These are phyloP conservation scores for Desmodus rotundus DNA, from an alignment of 2,113 vertebrate species.

Conservation along the genomic window DNA sequence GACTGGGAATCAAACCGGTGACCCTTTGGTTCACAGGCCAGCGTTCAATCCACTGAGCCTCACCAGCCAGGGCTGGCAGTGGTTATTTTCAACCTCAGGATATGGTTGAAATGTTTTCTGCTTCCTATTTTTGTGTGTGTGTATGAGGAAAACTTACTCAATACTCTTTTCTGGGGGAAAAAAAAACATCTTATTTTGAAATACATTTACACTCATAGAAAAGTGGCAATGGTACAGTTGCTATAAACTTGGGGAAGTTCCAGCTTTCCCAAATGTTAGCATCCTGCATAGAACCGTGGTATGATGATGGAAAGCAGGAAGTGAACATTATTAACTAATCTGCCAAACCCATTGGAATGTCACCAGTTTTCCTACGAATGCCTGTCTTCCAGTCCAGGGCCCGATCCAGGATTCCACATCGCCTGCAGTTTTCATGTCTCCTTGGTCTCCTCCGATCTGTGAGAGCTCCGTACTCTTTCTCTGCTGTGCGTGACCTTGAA, in stretches of 20 bases:
- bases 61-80: neutral
- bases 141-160: neutral
- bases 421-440: neutral
- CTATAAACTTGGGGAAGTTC: neutral
- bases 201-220: neutral
- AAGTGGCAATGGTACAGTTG: neutral
- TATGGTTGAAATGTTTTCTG: neutral
- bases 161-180: neutral
- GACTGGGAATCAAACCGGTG: too few relatives aligned
- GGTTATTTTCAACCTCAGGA: neutral
- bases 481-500: neutral
- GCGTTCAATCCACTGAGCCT: too few relatives aligned
- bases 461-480: neutral
- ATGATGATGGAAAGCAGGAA: neutral
- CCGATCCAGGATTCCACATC: neutral
- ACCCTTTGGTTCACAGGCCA: too few relatives aligned
- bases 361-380: neutral
- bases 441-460: neutral
- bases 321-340: neutral
- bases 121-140: neutral
- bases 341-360: neutral
- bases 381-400: neutral
- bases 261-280: neutral
- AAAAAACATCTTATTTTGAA: neutral
- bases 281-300: neutral